phyloP scores from a whole-genome alignment of 92 coral and sea anemone genomes.

The Porites divaricata region DNA sequence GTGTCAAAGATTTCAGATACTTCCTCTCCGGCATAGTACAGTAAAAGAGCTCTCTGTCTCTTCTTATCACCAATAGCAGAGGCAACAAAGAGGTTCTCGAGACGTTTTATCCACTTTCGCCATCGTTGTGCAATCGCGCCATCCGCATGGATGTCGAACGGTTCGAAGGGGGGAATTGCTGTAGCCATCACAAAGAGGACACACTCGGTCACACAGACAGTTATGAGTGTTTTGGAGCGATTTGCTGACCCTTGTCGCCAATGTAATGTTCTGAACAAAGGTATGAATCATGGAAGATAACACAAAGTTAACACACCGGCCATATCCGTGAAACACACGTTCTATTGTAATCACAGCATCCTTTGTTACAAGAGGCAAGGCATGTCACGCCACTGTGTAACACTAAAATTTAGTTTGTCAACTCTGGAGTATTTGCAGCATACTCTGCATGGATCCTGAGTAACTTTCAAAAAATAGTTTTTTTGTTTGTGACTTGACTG shows the following conservation, averaged over 20 bases:
- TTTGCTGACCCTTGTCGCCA: not conserved
- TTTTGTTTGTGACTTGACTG: too few species aligned
- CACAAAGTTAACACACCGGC: conserved; percentile 13
- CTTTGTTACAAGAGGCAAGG: not conserved
- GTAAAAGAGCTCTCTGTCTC: too few species aligned
- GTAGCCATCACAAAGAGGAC: conserved; percentile 19
- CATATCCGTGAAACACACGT: not conserved
- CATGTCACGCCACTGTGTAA: not conserved
- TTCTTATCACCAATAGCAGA: conserved; percentile 54
- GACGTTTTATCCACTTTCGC: conserved; percentile 23
- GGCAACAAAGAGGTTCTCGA: conserved; percentile 62
- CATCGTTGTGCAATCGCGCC: conserved; percentile 7
- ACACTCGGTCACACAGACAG: conserved; percentile 5
- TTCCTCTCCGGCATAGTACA: too few species aligned
- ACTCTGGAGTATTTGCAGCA: too few species aligned
- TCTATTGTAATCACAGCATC: not conserved
- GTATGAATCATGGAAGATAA: not conserved
- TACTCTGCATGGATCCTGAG: too few species aligned
- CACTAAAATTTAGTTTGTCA: too few species aligned
- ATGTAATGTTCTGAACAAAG: not conserved
- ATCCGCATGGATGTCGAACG: conserved; percentile 10
- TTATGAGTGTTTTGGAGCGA: not conserved
- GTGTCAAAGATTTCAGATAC: too few species aligned
- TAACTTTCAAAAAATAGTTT: too few species aligned
- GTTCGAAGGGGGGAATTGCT: conserved; percentile 15